phyloP scores from a whole-genome alignment of 64 coral and sea anemone genomes.

The Pachyseris speciosa region DNA sequence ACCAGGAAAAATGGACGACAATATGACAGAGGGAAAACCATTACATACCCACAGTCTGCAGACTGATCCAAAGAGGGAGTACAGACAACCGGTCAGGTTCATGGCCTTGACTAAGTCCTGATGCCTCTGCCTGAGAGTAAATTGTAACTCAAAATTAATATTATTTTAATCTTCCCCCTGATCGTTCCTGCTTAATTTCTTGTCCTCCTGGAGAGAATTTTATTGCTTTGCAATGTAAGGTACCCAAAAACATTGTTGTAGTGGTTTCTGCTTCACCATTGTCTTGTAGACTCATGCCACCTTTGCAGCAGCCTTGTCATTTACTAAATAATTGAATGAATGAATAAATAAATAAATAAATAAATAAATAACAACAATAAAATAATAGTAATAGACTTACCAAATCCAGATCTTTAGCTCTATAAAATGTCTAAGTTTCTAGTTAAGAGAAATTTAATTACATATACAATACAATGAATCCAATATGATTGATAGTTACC shows the following conservation, averaged over 20 bases:
- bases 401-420: constrained; percentile 91
- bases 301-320: background rate
- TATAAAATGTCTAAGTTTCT: constrained; percentile 85
- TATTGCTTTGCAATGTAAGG: too few relatives aligned
- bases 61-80: constrained; percentile 90
- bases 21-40: background rate
- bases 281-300: too few relatives aligned
- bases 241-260: too few relatives aligned
- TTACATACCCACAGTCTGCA: constrained; percentile 84
- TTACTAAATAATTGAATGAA: too few relatives aligned
- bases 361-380: background rate
- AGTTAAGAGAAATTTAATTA: constrained; percentile 60
- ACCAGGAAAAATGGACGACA: too few relatives aligned
- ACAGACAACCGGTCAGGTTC: constrained; percentile 72
- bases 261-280: too few relatives aligned
- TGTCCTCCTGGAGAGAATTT: too few relatives aligned
- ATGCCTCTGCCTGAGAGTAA: constrained; percentile 66
- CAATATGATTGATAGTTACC: background rate
- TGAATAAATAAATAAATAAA: too few relatives aligned
- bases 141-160: background rate
- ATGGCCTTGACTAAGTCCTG: constrained; percentile 78
- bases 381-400: constrained; percentile 16
- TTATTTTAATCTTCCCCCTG: too few relatives aligned
- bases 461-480: background rate
- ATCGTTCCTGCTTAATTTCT: too few relatives aligned